Evolutionary conservation across 92 coral and sea anemone species (phyloP).

Genomic region (Galaxea fascicularis): DNA sequence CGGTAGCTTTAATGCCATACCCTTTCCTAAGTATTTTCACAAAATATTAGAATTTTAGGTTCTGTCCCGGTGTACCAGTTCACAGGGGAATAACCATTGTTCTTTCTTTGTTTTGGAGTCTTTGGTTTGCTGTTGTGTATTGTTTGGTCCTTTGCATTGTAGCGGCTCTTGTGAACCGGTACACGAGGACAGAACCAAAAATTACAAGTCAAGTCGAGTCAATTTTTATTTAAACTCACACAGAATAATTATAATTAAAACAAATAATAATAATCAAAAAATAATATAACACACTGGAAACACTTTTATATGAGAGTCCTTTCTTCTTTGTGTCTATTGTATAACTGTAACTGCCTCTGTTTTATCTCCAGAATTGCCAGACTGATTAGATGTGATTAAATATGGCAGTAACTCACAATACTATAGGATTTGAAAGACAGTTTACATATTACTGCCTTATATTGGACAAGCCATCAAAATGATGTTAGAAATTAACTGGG

Average conservation of each 20-base stretch:
- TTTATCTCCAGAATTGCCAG: constrained; percentile 4
- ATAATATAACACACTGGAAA: neutral
- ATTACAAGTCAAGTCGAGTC: no score
- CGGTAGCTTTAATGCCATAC: neutral
- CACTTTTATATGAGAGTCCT: neutral
- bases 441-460: constrained; percentile 1
- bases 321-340: constrained; percentile 1
- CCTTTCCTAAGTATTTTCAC: neutral
- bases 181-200: no score
- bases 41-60: neutral
- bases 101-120: neutral
- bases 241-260: neutral
- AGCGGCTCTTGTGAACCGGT: no score
- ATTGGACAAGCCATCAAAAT: neutral
- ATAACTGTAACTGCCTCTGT: constrained; percentile 9
- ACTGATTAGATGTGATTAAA: neutral
- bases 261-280: neutral
- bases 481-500: no score
- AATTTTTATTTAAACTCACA: no score
- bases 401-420: neutral
- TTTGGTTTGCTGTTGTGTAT: neutral
- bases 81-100: neutral
- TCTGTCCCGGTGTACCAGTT: neutral
- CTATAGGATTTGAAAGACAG: neutral
- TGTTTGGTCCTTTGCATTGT: no score